These are phyloP conservation scores for Sebastes nivosus DNA, from an alignment of 2,797 vertebrate genomes.

Conservation along the genomic window DNA sequence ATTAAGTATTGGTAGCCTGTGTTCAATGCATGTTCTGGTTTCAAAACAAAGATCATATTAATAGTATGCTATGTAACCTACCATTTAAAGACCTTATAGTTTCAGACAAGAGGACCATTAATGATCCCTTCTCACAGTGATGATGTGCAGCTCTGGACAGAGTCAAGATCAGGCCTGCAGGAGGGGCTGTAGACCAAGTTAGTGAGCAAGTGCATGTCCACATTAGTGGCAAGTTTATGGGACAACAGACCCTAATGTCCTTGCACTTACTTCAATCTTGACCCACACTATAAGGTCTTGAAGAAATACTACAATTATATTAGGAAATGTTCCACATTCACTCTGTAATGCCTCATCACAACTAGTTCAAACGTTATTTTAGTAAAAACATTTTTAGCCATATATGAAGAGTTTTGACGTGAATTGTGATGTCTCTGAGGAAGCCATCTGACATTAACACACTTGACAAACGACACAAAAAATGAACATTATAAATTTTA, in stretches of 20 bases:
- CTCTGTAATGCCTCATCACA: neutral
- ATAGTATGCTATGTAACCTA: neutral
- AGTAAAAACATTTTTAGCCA: too few species aligned
- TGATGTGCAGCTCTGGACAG: neutral
- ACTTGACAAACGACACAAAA: neutral
- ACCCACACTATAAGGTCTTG: neutral
- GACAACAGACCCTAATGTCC: neutral
- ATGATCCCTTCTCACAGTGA: neutral
- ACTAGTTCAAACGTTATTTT: neutral
- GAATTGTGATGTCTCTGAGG: neutral
- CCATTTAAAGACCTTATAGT: neutral
- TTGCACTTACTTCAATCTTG: neutral
- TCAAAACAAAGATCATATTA: neutral
- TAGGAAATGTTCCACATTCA: neutral
- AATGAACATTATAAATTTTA: slow-evolving; percentile 21
- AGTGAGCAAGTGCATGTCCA: neutral
- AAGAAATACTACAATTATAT: neutral
- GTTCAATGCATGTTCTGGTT: neutral
- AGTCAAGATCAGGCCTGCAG: neutral
- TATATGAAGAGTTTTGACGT: neutral
- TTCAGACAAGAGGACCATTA: neutral
- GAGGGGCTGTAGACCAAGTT: neutral
- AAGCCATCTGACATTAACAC: neutral
- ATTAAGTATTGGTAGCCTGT: neutral
- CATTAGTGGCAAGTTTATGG: neutral